Conservation (phyloP, 2,797 vertebrate genomes). For the Xenopus petersii region DNA sequence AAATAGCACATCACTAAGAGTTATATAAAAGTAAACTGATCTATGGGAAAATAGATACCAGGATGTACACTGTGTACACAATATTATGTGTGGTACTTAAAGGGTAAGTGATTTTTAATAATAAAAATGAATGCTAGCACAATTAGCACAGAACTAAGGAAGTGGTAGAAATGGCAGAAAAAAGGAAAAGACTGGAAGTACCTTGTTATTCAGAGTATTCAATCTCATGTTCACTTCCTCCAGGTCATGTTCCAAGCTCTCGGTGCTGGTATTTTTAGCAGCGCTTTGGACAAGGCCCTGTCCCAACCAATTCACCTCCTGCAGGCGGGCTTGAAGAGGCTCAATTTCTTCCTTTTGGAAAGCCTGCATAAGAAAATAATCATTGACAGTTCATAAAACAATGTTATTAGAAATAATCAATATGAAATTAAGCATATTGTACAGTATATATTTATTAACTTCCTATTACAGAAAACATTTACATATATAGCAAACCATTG, state of each 20-base stretch:
- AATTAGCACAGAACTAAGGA: not conserved
- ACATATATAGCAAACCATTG: too few species aligned
- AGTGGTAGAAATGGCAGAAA: not conserved
- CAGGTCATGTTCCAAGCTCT: slow-evolving; percentile 82
- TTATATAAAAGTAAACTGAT: too few species aligned
- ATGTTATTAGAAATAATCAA: too few species aligned
- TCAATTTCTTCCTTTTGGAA: slow-evolving; percentile 97
- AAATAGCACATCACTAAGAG: too few species aligned
- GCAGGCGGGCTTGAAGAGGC: slow-evolving; percentile 82
- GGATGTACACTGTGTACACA: too few species aligned
- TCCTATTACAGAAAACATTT: too few species aligned
- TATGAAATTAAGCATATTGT: too few species aligned
- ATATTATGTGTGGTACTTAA: too few species aligned
- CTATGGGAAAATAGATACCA: too few species aligned
- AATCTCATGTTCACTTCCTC: slow-evolving; percentile 84
- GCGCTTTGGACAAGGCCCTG: slow-evolving; percentile 92
- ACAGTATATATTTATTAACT: too few species aligned
- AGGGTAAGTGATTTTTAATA: too few species aligned
- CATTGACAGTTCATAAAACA: slow-evolving; percentile 29
- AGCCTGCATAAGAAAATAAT: slow-evolving; percentile 65
- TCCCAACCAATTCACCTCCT: slow-evolving; percentile 86
- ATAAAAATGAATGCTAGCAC: not conserved
- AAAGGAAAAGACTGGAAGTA: slow-evolving; percentile 48
- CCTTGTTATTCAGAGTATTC: slow-evolving; percentile 98
- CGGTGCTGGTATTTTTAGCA: slow-evolving; percentile 79